Conservation (phyloP, 2,113 vertebrate genomes). For the Varanus komodoensis region DNA sequence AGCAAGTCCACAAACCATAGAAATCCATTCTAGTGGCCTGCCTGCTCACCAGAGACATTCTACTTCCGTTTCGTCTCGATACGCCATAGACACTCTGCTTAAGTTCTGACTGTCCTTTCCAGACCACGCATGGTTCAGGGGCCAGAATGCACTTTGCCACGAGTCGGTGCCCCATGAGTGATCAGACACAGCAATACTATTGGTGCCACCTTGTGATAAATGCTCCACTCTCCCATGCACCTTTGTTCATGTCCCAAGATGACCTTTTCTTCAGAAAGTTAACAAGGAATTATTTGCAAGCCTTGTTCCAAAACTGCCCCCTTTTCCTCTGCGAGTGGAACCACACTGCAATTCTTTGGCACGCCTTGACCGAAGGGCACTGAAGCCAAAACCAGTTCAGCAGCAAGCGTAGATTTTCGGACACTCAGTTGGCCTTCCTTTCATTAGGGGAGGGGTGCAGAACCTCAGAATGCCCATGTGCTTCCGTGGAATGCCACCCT, state of each 20-base stretch:
- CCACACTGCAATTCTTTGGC: background rate
- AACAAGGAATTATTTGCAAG: background rate
- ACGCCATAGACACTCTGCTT: background rate
- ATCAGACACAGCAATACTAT: background rate
- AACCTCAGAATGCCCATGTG: no score
- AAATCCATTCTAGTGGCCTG: background rate
- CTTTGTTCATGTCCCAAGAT: background rate
- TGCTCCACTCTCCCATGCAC: rapidly evolving
- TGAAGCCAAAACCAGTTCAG: no score
- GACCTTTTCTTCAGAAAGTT: background rate
- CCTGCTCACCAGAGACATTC: background rate
- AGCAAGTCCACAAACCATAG: background rate
- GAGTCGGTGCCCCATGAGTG: no score
- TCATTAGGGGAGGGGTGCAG: no score
- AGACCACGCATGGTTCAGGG: background rate
- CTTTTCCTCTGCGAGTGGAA: background rate
- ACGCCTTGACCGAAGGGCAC: background rate
- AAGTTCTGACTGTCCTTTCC: background rate
- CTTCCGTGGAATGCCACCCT: no score
- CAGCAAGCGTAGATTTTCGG: no score
- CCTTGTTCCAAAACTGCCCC: no score
- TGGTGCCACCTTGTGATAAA: background rate
- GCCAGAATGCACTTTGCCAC: background rate
- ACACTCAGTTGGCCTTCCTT: no score
- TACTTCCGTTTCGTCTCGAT: background rate